Evolutionary conservation across 1,140 invertebrate species (phyloP), one percentile per base, ranked within the genome.

Genomic region (Vollenhovia emeryi): DNA sequence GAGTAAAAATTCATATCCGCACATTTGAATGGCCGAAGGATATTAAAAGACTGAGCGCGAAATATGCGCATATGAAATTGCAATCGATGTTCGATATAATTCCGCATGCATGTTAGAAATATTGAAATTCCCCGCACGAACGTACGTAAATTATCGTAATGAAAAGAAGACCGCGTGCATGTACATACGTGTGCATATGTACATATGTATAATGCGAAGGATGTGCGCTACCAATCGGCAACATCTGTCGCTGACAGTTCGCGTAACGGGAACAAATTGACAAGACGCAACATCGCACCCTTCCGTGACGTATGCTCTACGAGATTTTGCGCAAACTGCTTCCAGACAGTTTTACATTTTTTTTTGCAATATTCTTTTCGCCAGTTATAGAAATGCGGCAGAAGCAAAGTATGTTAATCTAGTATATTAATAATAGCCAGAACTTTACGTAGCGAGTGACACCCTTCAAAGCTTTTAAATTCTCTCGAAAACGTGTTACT

Each of bases 1-100:
- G 30, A 60, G 66, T 50, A 86, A 86, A 84, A 90, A 90, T 87
- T 74, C 66, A 74, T 59, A 66, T 64, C 85, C 66, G 80, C 57
- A 76, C n/a, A 52, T 82, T 82, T 57, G 24, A 71, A 57, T 57
- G 40, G 50, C n/a, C 27, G 50, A 57, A 45, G 36, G 50, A 82
- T 82, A 82, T 82, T 71, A 82, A 82, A 82, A 82, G 66, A 45
- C 36, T 21, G 64, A 43, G 18, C 24, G 43, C 66, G 50, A 82
- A 45, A 73, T 82, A 82, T 73, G 78, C 52, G 78, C 78, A 59
- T 82, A 71, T 82, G 27, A 82, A 82, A 82, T 82, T 57, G 66
- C 78, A 82, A 82, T 82, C 64, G 64, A 82, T 82, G 78, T 73
- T 73, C 66, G 55, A 82, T 82, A 82, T 68, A 75, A 83, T 73